Evolutionary conservation across 1,140 invertebrate genomes (phyloP).

Genomic region (Camponotus pennsylvanicus): DNA sequence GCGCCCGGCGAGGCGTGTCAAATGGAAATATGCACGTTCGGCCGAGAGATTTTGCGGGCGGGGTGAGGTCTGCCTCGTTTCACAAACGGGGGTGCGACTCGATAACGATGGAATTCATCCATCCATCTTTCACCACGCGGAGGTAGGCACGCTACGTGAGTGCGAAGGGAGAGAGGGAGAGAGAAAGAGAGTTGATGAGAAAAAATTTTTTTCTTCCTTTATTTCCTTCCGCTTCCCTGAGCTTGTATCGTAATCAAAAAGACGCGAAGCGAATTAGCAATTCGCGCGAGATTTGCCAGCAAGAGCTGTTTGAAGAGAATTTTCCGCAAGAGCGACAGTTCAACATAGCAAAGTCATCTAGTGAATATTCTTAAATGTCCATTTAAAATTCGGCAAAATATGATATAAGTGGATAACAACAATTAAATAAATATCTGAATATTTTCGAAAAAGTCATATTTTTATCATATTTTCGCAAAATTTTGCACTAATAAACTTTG

Average conservation of each 20-base stretch:
- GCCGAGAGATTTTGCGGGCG: conserved; percentile 77
- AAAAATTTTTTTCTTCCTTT: conserved; percentile 66
- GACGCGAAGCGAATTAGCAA: conserved; percentile 73
- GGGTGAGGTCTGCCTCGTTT: conserved; percentile 72
- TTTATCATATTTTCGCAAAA: background rate
- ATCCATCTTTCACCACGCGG: conserved; percentile 59
- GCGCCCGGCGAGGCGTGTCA: conserved; percentile 73
- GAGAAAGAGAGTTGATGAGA: conserved; percentile 46
- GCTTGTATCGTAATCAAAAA: conserved; percentile 75
- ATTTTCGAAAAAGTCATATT: background rate
- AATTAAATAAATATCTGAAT: background rate
- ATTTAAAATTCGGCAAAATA: conserved; percentile 3
- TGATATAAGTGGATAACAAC: background rate
- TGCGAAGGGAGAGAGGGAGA: background rate
- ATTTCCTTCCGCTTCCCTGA: conserved; percentile 69
- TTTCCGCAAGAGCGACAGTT: conserved; percentile 55
- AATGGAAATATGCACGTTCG: conserved; percentile 79
- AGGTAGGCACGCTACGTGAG: conserved; percentile 10
- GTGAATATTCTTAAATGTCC: conserved; percentile 10
- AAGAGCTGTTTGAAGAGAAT: conserved; percentile 56
- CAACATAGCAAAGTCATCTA: background rate
- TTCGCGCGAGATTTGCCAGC: conserved; percentile 66
- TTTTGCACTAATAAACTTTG: background rate
- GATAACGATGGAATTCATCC: conserved; percentile 78
- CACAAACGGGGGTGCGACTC: conserved; percentile 77